Evolutionary conservation across 2,113 vertebrate genomes (phyloP).

Genomic region (Haplochromis burtoni): DNA sequence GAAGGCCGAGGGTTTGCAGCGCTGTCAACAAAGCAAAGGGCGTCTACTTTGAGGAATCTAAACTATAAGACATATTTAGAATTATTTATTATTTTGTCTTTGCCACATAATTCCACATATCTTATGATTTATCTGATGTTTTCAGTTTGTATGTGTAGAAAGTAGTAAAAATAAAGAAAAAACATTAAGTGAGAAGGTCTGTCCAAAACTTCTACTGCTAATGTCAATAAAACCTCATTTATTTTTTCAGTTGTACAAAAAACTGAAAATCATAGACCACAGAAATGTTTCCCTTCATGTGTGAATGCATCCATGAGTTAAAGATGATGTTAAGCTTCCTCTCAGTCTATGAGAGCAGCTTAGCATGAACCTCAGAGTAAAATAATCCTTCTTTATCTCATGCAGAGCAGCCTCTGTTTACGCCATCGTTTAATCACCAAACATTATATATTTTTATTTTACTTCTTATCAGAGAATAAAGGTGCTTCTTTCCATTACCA

Average conservation of each 20-base stretch:
- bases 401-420: background rate
- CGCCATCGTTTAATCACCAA: background rate
- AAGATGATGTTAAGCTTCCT: background rate
- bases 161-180: background rate
- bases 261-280: background rate
- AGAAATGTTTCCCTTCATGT: background rate
- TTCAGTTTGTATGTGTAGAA: background rate
- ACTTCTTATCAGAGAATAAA: background rate
- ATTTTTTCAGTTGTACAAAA: background rate
- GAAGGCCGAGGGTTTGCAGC: background rate
- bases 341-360: background rate
- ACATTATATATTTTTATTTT: background rate
- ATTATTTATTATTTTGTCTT: background rate
- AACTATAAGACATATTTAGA: background rate
- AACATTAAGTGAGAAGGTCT: background rate
- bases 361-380: background rate
- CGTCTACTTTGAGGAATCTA: background rate
- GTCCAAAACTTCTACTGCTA: background rate
- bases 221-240: background rate
- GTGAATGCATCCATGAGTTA: background rate
- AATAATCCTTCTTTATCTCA: background rate
- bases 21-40: background rate
- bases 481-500: background rate
- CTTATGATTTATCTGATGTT: background rate
- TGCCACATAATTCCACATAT: background rate